phyloP scores from a whole-genome alignment of 2,113 vertebrate genomes.

The Catharus fuscescens region DNA sequence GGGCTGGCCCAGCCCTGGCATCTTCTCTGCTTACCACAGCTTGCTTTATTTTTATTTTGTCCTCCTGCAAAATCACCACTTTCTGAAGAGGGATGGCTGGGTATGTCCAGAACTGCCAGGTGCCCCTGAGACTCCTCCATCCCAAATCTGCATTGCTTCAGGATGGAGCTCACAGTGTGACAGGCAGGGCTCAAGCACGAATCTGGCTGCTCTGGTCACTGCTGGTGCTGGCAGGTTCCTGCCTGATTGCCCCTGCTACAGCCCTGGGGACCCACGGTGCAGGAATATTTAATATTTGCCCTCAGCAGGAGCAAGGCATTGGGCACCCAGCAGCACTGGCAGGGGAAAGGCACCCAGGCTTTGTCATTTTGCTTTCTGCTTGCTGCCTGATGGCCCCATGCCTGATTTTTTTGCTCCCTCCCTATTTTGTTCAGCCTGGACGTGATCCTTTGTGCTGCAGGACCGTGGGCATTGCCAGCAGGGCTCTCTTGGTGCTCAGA shows the following conservation, averaged over 20 bases:
- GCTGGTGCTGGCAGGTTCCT: background rate
- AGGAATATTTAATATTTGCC: background rate
- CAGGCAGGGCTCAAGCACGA: accelerated
- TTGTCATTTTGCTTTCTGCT: background rate
- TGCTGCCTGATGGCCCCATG: background rate
- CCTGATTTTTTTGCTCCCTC: background rate
- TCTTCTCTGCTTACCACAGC: background rate
- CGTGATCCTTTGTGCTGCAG: accelerated
- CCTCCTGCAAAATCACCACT: background rate
- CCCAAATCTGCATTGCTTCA: background rate
- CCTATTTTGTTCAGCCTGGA: background rate
- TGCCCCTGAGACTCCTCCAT: background rate
- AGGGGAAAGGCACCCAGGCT: background rate
- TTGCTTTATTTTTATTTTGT: background rate
- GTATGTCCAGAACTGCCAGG: background rate
- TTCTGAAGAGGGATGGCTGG: background rate
- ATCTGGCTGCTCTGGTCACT: background rate
- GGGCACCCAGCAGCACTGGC: background rate
- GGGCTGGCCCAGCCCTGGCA: background rate
- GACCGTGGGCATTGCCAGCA: accelerated
- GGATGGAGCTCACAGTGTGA: background rate
- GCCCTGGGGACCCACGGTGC: background rate
- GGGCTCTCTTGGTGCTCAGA: background rate
- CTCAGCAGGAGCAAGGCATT: background rate
- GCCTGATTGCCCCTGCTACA: background rate